Conservation (phyloP, 2,797 vertebrate genomes). For the Clarias platycephalus region DNA sequence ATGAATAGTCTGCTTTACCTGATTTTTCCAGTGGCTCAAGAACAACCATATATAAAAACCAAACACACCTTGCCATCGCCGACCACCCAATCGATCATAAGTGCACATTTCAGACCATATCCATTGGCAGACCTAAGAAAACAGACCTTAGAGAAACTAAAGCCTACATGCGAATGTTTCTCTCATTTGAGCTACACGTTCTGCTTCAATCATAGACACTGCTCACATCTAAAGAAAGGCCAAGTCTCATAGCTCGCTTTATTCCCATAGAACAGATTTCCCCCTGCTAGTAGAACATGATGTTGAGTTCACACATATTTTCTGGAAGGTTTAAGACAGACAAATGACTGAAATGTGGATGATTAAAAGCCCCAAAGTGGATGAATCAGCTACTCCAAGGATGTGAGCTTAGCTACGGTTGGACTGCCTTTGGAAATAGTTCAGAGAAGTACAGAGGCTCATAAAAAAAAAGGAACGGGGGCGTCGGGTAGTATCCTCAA, state of each 20-base stretch:
- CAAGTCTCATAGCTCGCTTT: neutral
- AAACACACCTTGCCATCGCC: neutral
- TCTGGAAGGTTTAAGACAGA: neutral
- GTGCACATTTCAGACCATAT: neutral
- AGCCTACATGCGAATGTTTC: neutral
- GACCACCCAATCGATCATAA: neutral
- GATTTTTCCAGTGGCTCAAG: neutral
- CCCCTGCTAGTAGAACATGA: neutral
- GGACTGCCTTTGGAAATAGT: constrained; percentile 12
- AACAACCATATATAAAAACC: neutral
- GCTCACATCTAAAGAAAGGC: neutral
- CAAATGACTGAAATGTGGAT: constrained; percentile 10
- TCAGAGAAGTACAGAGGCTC: constrained; percentile 11
- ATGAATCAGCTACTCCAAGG: neutral
- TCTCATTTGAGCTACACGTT: neutral
- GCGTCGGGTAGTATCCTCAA: neutral
- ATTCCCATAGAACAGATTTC: neutral
- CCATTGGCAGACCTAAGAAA: neutral
- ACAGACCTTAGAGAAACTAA: neutral
- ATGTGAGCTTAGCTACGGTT: constrained; percentile 2
- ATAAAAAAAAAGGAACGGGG: neutral
- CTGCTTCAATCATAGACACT: neutral
- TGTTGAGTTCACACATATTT: constrained; percentile 2
- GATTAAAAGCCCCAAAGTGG: constrained; percentile 8
- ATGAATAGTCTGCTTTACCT: neutral